Base-by-base conservation (phyloP, 2,797 vertebrate species). In the Ambastaia sidthimunki region DNA sequence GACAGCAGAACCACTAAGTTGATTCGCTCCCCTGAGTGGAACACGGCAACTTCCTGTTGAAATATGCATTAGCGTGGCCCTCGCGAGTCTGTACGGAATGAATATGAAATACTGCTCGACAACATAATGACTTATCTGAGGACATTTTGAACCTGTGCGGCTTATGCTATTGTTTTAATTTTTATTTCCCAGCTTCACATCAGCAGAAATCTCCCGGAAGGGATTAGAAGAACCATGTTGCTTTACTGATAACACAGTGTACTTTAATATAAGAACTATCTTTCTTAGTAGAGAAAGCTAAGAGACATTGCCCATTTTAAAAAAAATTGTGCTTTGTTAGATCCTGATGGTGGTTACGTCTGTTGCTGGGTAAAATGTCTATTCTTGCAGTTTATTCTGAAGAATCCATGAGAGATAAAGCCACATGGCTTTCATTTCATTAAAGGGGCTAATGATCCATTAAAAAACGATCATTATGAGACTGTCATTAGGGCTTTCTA, bases 31-130 rank as follows among this genome's bases (percentile, higher is more conserved):
- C 62, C 19, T 71, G 31, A 57, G 73, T 47, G 37, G 23, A 21
- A 63, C n/a, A 66, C 11, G 7, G 62, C 68, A 31, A 16, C 41
- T 71, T 66, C 59, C n/a, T 76, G 55, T 80, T 83, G 69, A 66
- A 85, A 76, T 80, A 71, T 74, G 76, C 50, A 85, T 80, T 69
- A 66, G 80, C 31, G 25, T 50, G 63, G 59, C 65, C 69, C 34
- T 15, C 37, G 15, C 23, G 28, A 72, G 47, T 78, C 63, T 48
- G 31, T 74, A 59, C 13, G 52, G 57, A 44, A 37, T 21, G 44
- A 74, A 60, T 75, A 66, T 50, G 57, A 52, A 78, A 68, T 60
- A 57, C 72, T 28, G 6, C 9, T 3, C n/a, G 19, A 41, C 0
- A 11, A 57, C 16, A 57, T 62, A 31, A 55, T 69, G 67, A 57